A percentile compares a stretch with the other conserved stretches of the same genome.
These are phyloP conservation scores for Daktulosphaira vitifoliae DNA, from an alignment of 1,140 invertebrate genomes.

Conservation along the genomic window DNA sequence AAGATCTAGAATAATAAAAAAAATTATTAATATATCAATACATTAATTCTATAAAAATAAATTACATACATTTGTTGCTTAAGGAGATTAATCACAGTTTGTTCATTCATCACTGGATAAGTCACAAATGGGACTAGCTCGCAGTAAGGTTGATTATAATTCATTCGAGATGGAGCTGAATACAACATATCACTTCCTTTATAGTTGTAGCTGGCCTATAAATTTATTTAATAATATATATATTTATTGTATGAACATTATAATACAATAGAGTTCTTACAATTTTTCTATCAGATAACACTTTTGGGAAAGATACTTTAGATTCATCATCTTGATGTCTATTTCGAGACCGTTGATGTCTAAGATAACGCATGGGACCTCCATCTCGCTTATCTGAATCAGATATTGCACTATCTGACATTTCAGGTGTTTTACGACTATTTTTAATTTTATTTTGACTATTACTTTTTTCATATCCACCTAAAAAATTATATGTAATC, in stretches of 20 bases:
- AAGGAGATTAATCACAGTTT: conserved; percentile 32
- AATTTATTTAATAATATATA: background rate
- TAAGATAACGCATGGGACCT: conserved; percentile 11
- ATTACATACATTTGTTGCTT: conserved; percentile 31
- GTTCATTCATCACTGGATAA: conserved; percentile 30
- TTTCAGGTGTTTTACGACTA: conserved; percentile 10
- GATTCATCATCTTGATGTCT: conserved; percentile 20
- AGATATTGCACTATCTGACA: conserved; percentile 1
- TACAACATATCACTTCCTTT: conserved; percentile 30
- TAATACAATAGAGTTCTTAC: conserved; percentile 11
- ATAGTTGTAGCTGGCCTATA: conserved; percentile 24
- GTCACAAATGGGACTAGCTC: conserved; percentile 27
- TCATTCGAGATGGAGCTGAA: conserved; percentile 22
- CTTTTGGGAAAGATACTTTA: background rate
- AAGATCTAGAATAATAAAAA: conserved; percentile 67
- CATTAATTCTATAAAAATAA: background rate
- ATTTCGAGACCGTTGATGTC: conserved; percentile 21
- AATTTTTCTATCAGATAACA: conserved; percentile 15
- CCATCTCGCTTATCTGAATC: conserved; percentile 25
- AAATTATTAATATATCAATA: conserved; percentile 2
- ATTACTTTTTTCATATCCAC: conserved; percentile 20
- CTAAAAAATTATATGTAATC: background rate
- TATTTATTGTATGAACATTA: no score
- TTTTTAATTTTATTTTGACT: conserved; percentile 25
- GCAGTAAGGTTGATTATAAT: conserved; percentile 29